Evolutionary conservation across 1,140 invertebrate genomes (phyloP).

Genomic region (Orchesella cincta): DNA sequence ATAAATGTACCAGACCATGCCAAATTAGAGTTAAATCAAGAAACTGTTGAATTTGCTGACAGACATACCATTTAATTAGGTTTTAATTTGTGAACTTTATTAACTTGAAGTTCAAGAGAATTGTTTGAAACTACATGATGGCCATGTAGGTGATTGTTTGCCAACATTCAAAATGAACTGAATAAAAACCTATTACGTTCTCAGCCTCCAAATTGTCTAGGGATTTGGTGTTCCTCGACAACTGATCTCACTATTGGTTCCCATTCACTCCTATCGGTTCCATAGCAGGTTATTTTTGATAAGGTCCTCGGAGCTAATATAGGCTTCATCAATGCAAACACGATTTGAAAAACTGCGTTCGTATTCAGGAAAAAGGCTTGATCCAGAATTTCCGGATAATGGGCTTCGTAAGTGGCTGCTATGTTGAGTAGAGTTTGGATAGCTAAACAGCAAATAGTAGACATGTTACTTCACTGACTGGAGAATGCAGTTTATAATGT

Average conservation of each 20-base stretch:
- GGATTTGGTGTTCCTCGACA: conserved; percentile 4
- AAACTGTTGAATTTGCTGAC: no score
- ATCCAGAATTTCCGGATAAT: conserved; percentile 1
- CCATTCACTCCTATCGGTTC: conserved; percentile 9
- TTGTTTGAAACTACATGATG: no score
- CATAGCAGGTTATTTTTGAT: not conserved
- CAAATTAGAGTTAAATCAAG: no score
- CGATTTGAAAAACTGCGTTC: not conserved
- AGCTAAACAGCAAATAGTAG: not conserved
- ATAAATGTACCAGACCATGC: no score
- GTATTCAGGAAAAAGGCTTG: conserved; percentile 4
- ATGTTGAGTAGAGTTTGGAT: not conserved
- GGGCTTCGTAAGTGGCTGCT: not conserved
- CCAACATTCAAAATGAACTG: no score
- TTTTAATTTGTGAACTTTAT: no score
- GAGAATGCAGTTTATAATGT: not conserved
- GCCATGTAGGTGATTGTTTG: no score
- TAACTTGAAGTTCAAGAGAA: no score
- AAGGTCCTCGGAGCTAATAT: not conserved
- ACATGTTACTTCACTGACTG: not conserved
- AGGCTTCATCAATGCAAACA: not conserved
- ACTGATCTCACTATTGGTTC: not conserved
- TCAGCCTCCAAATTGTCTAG: not conserved
- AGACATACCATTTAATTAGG: no score
- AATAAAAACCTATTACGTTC: no score